A percentile compares a stretch with the other conserved stretches of the same genome.
Conservation (phyloP, 2,113 vertebrate genomes). For the Felis catus region F.catus_Fca126_mat1.0 CM031415.1:72729501-72730000, state of each 20-base stretch:
- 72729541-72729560: no score
- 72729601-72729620: background rate
- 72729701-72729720: background rate
- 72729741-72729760: background rate
- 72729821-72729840: background rate
- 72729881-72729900: background rate
- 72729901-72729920: background rate
- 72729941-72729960: background rate
- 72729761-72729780: background rate
- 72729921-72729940: background rate
- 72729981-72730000: background rate
- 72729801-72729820: background rate
- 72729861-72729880: background rate
- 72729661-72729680: background rate
- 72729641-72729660: background rate
- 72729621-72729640: background rate
- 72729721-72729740: slow-evolving; percentile 19
- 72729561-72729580: background rate
- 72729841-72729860: background rate
- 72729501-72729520: no score
- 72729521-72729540: no score
- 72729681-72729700: background rate
- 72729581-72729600: background rate
- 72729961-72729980: background rate
- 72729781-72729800: background rate